Conservation (phyloP, 1,140 invertebrate genomes). For the Heliothis virescens region DNA sequence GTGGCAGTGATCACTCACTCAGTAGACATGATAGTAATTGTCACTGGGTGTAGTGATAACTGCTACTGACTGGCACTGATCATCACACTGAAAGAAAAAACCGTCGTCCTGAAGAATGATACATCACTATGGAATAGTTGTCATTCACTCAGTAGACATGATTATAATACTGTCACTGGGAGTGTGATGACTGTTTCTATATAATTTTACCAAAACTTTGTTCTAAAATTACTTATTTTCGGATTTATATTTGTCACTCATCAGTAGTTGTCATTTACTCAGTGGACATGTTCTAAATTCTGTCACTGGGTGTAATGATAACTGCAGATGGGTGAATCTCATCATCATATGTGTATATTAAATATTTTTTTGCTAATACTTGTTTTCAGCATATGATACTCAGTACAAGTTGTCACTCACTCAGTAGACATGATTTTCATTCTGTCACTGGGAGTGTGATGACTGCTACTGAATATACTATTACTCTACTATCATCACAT, state of each 20-base stretch:
- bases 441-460: slow-evolving; percentile 68
- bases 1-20: slow-evolving; percentile 47
- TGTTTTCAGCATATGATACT: no score
- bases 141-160: background rate
- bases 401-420: slow-evolving; percentile 45
- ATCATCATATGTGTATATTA: background rate
- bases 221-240: slow-evolving; percentile 50
- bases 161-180: slow-evolving; percentile 61
- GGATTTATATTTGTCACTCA: slow-evolving; percentile 46
- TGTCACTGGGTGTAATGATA: no score
- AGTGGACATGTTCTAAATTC: slow-evolving; percentile 55
- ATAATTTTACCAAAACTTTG: slow-evolving; percentile 1
- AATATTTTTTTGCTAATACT: no score
- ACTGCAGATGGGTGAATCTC: no score
- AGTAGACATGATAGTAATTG: slow-evolving; percentile 52
- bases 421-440: slow-evolving; percentile 55
- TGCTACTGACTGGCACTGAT: no score
- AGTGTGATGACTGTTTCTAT: slow-evolving; percentile 48
- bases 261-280: slow-evolving; percentile 51
- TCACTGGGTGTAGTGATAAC: no score
- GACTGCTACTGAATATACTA: background rate
- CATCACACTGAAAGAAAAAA: no score
- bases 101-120: no score
- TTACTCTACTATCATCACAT: no score
- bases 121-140: no score